These are phyloP conservation scores for Oplegnathus fasciatus DNA, from an alignment of 2,113 vertebrate genomes.

Conservation along the genomic window DNA sequence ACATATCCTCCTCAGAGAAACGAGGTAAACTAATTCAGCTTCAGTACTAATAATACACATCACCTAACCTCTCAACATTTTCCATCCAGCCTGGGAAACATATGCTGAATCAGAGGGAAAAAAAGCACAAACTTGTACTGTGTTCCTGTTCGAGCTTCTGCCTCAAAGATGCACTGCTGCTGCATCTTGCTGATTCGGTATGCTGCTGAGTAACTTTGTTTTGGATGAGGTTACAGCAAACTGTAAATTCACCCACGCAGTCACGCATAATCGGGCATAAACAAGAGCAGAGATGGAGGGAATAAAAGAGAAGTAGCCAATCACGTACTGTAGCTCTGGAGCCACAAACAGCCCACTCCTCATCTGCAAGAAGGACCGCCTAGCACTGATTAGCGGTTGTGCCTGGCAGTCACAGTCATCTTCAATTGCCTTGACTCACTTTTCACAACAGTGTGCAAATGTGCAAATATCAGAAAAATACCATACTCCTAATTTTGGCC, in stretches of 20 bases:
- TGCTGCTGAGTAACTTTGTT: constrained; percentile 69
- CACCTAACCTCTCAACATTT: constrained; percentile 34
- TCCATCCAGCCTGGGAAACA: constrained; percentile 28
- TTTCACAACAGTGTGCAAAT: constrained; percentile 34
- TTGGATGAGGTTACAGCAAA: constrained; percentile 54
- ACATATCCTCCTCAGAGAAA: neutral
- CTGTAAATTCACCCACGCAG: constrained; percentile 61
- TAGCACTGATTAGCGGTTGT: constrained; percentile 38
- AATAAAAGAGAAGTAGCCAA: constrained; percentile 53
- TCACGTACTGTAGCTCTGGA: constrained; percentile 21
- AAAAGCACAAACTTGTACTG: neutral
- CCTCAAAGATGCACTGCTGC: constrained; percentile 28
- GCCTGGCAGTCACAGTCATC: constrained; percentile 41
- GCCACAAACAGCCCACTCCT: constrained; percentile 51
- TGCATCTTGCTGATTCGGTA: constrained; percentile 38
- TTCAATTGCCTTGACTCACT: constrained; percentile 45
- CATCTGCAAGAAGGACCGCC: constrained; percentile 27
- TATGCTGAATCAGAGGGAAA: constrained; percentile 30
- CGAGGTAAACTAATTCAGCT: neutral
- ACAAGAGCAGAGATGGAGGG: constrained; percentile 56
- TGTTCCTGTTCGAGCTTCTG: constrained; percentile 24
- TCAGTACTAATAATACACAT: neutral
- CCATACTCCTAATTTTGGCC: neutral
- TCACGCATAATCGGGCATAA: constrained; percentile 57
- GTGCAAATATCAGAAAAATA: constrained; percentile 18